Base-by-base conservation (phyloP, 2,113 vertebrate species). In the Jaculus jaculus region DNA sequence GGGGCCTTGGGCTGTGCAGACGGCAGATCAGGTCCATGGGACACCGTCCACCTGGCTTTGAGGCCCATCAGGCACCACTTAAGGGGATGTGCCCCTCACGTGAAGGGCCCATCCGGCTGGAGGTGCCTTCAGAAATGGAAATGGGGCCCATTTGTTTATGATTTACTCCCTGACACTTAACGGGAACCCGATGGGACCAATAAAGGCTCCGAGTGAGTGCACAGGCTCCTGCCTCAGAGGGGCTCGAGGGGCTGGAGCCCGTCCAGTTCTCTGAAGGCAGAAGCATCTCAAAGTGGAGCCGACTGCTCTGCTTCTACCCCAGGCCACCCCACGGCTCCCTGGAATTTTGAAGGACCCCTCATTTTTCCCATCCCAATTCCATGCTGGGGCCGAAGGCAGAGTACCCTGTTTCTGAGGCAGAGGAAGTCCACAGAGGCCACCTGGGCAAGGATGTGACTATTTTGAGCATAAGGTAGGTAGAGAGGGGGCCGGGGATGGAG, bases 71-170 rank as follows among this genome's bases (percentile, higher is more conserved):
- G 95, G 97, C 92, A 58, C 93, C 28, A 92, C 95, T 97, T 98
- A 95, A 94, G 83, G 72, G 63, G 96, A 95, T 96, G 97, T 97
- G 89, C 96, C 96, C 95, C 94, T 87, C 93, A 83, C 78, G 80
- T 37, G 91, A 73, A 42, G 2, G 92, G 93, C 63, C 34, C 32
- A 0, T 84, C 92, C 91, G 78, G 47, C 95, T 95, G 89, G 97
- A 94, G 98, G 96, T 47, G 96, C 87, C 96, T 97, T 98, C 97
- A 98, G 98, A 98, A 97, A 97, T 98, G 97, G 96, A 98, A 98
- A 98, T 98, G 94, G 82, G 3, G 32, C 65, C 97, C 98, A 98
- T 98, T 98, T 98, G 98, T 98, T 98, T 98, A 95, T 98, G 93
- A 98, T 98, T 98, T 97, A 97, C 96, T 94, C 95, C 87, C 95